Evolutionary conservation across 2,888 invertebrate species (phyloP).

Genomic region (Zhuqinia jingwanae): DNA sequence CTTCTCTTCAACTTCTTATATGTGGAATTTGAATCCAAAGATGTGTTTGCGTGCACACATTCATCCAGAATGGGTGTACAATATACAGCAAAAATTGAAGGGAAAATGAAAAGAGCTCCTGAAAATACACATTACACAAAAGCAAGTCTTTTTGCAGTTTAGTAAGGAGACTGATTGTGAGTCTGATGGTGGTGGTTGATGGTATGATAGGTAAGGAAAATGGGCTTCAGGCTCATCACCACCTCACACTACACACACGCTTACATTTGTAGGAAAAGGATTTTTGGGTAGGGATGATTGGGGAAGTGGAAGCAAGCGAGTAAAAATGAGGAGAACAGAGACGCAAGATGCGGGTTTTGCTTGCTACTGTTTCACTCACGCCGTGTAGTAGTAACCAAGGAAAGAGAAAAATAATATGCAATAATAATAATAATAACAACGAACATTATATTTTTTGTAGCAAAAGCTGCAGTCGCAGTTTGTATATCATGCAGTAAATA

Average conservation of each 20-base stretch:
- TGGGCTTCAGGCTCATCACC: neutral
- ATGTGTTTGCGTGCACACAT: neutral
- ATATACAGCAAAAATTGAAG: neutral
- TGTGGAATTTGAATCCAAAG: too few relatives aligned
- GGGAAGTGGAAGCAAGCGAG: neutral
- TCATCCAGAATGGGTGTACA: neutral
- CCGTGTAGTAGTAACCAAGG: too few relatives aligned
- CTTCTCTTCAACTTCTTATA: too few relatives aligned
- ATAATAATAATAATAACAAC: neutral
- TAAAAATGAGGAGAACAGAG: constrained; percentile 6
- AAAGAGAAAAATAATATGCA: neutral
- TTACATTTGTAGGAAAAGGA: constrained; percentile 23
- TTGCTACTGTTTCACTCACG: constrained; percentile 4
- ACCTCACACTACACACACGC: constrained; percentile 4
- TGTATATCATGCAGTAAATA: neutral
- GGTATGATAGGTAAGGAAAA: neutral
- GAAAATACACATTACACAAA: constrained; percentile 2
- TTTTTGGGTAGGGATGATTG: neutral
- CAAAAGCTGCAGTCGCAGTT: neutral
- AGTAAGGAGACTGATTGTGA: neutral
- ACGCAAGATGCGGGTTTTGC: constrained; percentile 41
- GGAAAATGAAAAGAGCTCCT: neutral
- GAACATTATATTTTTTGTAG: neutral
- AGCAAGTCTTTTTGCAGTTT: constrained; percentile 6
- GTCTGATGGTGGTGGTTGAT: constrained; percentile 9